Percentiles rank a stretch among this genome's conserved stretches.
These are phyloP conservation scores for Anodontia alba DNA, from an alignment of 2,888 invertebrate species.

Conservation along the genomic window DNA sequence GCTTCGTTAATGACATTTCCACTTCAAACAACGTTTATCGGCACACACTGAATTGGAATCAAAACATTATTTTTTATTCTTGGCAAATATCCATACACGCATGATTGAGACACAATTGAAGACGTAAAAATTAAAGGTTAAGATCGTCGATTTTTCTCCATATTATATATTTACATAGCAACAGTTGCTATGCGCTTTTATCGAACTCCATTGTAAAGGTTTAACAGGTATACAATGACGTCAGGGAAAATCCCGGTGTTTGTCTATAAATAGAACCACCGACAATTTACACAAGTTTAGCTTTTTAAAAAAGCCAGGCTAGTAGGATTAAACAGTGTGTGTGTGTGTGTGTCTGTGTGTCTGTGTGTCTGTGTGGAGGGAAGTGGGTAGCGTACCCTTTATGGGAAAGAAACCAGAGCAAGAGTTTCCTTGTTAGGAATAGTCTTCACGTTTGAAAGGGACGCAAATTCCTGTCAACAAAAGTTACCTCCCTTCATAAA, in stretches of 20 bases:
- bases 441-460: too few species aligned
- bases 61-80: background rate
- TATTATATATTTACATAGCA: constrained; percentile 60
- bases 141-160: background rate
- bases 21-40: constrained; percentile 17
- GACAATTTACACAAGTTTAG: too few species aligned
- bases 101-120: background rate
- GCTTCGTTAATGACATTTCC: constrained; percentile 7
- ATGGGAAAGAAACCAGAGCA: too few species aligned
- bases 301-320: too few species aligned
- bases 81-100: constrained; percentile 16
- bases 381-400: too few species aligned
- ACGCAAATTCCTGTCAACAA: too few species aligned
- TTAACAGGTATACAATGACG: background rate
- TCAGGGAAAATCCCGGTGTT: constrained; percentile 5
- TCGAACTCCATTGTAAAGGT: background rate
- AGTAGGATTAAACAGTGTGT: too few species aligned
- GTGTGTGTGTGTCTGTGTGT: too few species aligned
- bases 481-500: too few species aligned
- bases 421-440: too few species aligned
- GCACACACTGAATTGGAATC: background rate
- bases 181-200: constrained; percentile 53
- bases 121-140: background rate
- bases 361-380: too few species aligned
- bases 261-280: background rate